These are phyloP conservation scores for Pterois miles DNA, from an alignment of 2,797 vertebrate genomes.

Conservation along the genomic window DNA sequence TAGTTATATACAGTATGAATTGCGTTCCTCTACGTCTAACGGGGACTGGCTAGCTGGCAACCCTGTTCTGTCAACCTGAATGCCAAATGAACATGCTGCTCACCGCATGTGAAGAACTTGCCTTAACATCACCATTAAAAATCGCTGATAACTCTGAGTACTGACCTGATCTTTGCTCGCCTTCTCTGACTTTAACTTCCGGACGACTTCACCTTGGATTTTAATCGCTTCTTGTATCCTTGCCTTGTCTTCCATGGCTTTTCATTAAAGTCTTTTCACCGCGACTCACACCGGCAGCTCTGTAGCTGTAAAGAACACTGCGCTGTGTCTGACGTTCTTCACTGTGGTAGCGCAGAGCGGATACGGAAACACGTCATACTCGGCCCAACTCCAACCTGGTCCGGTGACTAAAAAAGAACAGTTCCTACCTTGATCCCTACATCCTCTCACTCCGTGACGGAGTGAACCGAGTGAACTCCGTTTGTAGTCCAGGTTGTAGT, in stretches of 20 bases:
- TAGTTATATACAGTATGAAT: not conserved
- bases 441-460: too few species aligned
- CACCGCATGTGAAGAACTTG: not conserved
- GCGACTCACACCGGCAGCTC: not conserved
- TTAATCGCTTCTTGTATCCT: slow-evolving; percentile 83
- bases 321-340: too few species aligned
- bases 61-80: not conserved
- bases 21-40: not conserved
- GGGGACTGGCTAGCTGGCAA: not conserved
- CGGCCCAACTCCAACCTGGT: too few species aligned
- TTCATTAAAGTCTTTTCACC: not conserved
- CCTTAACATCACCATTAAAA: too few species aligned
- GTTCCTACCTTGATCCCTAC: accelerated
- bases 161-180: slow-evolving; percentile 85
- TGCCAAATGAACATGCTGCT: not conserved
- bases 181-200: slow-evolving; percentile 83
- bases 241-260: slow-evolving; percentile 79
- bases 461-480: too few species aligned
- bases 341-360: slow-evolving; percentile 5
- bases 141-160: not conserved
- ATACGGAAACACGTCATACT: slow-evolving; percentile 19
- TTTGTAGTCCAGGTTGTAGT: too few species aligned
- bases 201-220: slow-evolving; percentile 84
- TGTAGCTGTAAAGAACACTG: not conserved
- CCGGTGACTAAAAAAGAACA: too few species aligned